Base-by-base conservation (phyloP, 1,140 invertebrate species). In the Aphidius gifuensis region DNA sequence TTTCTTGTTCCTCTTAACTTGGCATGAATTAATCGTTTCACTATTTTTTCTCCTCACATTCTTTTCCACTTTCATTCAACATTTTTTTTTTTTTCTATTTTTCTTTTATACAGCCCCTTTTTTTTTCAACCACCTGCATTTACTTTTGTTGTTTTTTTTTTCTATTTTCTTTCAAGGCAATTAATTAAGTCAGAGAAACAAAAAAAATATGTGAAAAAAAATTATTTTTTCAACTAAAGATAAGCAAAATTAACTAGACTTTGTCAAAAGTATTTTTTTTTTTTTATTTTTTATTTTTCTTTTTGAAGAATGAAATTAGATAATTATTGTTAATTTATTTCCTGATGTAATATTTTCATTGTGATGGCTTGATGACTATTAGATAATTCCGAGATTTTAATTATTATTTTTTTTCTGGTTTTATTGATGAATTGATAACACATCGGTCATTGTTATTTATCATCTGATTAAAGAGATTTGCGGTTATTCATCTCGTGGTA, bases 401-500 rank as follows among this genome's bases (percentile, higher is more conserved):
- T n/a, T n/a, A n/a, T n/a, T n/a, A n/a, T n/a, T n/a, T n/a, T n/a
- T n/a, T 23, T 23, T 23, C 3, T 23, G 3, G 1, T 23, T 23
- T 23, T 23, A 23, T 23, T 23, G 23, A 23, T 23, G 23, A 23
- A 23, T 23, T 23, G 23, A 23, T 23, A 23, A 23, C 3, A 23
- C 23, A 1, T 1, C 1, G 23, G 23, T 23, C 23, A 23, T 23
- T 23, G 23, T 23, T 23, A 23, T 23, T 23, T 23, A 39, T 46
- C 47, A 57, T 44, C 43, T 9, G n/a, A 16, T 42, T 39, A 46
- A 47, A 21, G 16, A 40, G 9, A 44, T 38, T 38, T 49, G 59
- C 16, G 47, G 61, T 62, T 57, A 62, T 62, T 62, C 54, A 62
- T 62, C 47, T 16, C 54, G 47, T 45, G 54, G 46, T 57, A 54